phyloP scores from a whole-genome alignment of 1,140 invertebrate genomes.

The Aporrectodea caliginosa region DNA sequence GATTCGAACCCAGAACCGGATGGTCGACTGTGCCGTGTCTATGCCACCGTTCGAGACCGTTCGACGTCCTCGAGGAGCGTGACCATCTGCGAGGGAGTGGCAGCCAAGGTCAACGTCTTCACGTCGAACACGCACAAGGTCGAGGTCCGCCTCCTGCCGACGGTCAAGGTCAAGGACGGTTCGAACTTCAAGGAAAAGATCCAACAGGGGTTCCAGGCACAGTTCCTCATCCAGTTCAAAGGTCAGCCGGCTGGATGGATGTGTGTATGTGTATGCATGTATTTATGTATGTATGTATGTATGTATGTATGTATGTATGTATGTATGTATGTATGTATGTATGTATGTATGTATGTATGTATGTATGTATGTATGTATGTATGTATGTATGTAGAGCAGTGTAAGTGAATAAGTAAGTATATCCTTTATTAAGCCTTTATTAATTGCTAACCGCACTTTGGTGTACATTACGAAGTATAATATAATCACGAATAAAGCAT shows the following conservation, averaged over 20 bases:
- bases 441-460: no score
- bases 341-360: conserved; percentile 7
- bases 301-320: conserved; percentile 7
- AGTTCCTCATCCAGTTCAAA: not conserved
- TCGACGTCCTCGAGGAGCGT: not conserved
- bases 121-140: conserved; percentile 11
- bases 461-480: no score
- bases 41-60: conserved; percentile 22
- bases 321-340: conserved; percentile 7
- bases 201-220: not conserved
- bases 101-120: not conserved
- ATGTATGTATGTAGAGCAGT: not conserved
- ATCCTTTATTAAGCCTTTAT: no score
- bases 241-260: not conserved
- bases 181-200: no score
- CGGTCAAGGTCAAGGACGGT: not conserved
- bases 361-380: conserved; percentile 7
- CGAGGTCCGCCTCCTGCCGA: conserved; percentile 8
- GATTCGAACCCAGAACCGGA: not conserved
- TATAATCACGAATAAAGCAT: no score
- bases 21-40: conserved; percentile 5
- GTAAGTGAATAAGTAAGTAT: not conserved
- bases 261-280: conserved; percentile 1
- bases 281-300: conserved; percentile 7
- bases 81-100: conserved; percentile 20